A percentile compares a stretch with the other conserved stretches of the same genome.
Conservation (phyloP, 2,797 vertebrate species). For the Oceanodroma leucorhoa region DNA sequence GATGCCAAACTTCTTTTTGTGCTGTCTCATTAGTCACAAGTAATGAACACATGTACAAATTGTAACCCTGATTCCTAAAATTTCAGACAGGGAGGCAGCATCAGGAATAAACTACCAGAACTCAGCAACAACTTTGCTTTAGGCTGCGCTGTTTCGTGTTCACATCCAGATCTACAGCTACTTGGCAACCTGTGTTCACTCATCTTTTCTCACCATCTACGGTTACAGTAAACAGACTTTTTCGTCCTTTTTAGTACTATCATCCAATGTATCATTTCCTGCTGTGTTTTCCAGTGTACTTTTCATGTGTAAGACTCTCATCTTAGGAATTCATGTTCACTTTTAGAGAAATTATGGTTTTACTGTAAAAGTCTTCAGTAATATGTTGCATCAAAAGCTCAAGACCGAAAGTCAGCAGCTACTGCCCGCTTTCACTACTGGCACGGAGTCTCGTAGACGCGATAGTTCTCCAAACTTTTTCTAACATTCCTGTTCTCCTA, state of each 20-base stretch:
- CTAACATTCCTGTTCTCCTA: not conserved
- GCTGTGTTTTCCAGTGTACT: not conserved
- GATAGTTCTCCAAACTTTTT: not conserved
- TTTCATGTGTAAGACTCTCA: not conserved
- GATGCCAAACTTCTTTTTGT: not conserved
- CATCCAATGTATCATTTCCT: not conserved
- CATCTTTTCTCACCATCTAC: not conserved
- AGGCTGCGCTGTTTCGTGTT: accelerated
- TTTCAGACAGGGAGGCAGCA: not conserved
- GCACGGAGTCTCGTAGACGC: accelerated
- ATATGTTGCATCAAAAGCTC: not conserved
- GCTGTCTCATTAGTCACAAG: not conserved
- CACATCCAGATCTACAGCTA: not conserved
- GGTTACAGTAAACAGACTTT: not conserved
- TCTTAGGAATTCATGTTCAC: not conserved
- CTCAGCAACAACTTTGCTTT: not conserved
- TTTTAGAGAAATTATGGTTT: not conserved
- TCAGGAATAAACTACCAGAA: not conserved
- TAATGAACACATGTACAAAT: not conserved
- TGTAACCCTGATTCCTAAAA: not conserved
- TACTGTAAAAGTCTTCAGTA: not conserved
- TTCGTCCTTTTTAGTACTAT: not conserved
- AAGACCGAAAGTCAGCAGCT: not conserved
- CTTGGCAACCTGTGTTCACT: not conserved
- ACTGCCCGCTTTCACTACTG: not conserved